A percentile compares a stretch with the other conserved stretches of the same genome.
Evolutionary conservation across 2,113 vertebrate genomes (phyloP).

Genomic region (Bettongia penicillata): DNA sequence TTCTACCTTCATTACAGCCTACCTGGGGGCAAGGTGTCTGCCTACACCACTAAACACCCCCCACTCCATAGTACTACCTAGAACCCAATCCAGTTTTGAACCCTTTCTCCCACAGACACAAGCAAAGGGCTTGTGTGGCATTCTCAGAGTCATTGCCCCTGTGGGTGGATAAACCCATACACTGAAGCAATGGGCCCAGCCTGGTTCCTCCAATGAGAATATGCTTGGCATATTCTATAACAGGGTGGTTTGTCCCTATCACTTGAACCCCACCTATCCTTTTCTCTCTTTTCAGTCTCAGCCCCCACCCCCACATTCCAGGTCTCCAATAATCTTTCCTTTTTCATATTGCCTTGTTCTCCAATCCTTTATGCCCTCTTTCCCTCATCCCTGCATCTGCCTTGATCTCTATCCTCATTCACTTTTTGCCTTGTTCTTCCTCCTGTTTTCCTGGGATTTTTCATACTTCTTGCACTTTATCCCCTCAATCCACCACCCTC

Average conservation of each 20-base stretch:
- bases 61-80: neutral
- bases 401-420: neutral
- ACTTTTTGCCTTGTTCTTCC: slow-evolving; percentile 24
- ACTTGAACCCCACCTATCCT: neutral
- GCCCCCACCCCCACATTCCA: neutral
- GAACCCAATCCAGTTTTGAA: neutral
- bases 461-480: slow-evolving; percentile 12
- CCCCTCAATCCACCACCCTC: neutral
- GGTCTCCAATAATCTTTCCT: neutral
- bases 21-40: neutral
- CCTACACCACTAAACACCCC: neutral
- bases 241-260: neutral
- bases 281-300: neutral
- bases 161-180: neutral
- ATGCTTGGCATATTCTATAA: neutral
- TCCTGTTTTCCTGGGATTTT: neutral
- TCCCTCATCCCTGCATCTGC: neutral
- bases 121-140: neutral
- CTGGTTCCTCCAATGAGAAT: neutral
- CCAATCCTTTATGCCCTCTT: neutral
- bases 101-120: neutral
- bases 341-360: neutral
- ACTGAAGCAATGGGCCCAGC: neutral
- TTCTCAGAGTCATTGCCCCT: neutral
- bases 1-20: neutral